phyloP scores from a whole-genome alignment of 2,888 invertebrate species.

The Troides aeacus region DNA sequence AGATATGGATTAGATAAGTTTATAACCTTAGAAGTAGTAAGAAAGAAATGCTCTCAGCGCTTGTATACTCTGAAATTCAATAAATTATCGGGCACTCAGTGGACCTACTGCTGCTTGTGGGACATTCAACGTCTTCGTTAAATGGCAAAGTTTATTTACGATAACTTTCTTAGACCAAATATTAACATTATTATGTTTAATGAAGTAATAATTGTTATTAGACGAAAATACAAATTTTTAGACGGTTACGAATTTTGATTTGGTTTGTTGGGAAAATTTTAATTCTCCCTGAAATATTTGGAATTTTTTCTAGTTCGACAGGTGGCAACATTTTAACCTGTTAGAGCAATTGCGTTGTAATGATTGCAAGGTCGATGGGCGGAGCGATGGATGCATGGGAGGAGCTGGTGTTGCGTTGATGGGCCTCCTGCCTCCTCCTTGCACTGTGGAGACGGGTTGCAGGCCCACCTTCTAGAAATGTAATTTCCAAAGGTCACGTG shows the following conservation, averaged over 20 bases:
- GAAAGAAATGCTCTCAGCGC: background rate
- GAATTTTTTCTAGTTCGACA: background rate
- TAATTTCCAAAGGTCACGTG: conserved; percentile 29
- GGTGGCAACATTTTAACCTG: conserved; percentile 7
- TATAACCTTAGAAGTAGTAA: background rate
- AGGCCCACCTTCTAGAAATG: conserved; percentile 18
- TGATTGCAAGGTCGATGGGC: conserved; percentile 11
- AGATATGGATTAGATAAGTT: too few species aligned
- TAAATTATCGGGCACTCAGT: conserved; percentile 1
- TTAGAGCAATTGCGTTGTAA: conserved; percentile 1
- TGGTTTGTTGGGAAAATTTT: background rate
- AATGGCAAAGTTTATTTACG: background rate
- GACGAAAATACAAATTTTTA: background rate
- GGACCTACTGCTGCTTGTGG: background rate
- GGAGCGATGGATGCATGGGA: conserved; percentile 14
- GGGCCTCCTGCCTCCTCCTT: conserved; percentile 16
- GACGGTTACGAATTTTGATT: background rate
- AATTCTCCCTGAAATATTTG: conserved; percentile 8
- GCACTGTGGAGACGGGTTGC: conserved; percentile 15
- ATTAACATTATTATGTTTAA: background rate
- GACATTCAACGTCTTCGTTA: background rate
- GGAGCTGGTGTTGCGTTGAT: conserved; percentile 11
- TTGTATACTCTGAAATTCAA: background rate
- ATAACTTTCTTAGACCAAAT: background rate
- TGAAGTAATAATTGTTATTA: background rate